phyloP scores from a whole-genome alignment of 1,140 invertebrate genomes.

The Bombus picipes region DNA sequence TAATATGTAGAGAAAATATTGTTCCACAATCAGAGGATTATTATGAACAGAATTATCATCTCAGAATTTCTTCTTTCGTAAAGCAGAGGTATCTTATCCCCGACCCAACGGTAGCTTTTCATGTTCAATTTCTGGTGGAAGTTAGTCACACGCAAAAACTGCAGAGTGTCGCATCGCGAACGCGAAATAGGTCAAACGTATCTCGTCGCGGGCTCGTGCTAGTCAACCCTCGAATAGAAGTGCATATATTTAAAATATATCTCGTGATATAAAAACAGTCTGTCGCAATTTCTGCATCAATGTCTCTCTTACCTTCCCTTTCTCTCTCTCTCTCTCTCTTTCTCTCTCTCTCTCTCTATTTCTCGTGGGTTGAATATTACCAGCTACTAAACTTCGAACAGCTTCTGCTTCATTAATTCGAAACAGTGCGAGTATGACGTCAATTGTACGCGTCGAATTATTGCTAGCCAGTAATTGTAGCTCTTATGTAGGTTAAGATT shows the following conservation, averaged over 20 bases:
- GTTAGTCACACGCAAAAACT: constrained; percentile 30
- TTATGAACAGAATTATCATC: neutral
- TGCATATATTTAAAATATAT: constrained; percentile 39
- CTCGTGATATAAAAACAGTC: neutral
- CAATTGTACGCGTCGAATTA: constrained; percentile 20
- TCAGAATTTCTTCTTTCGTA: no score
- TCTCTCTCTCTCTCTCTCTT: neutral
- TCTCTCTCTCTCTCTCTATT: neutral
- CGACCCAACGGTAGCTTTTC: no score
- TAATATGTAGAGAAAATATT: no score
- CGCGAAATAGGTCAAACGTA: constrained; percentile 29
- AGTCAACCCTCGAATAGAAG: constrained; percentile 7
- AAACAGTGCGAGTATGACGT: constrained; percentile 33
- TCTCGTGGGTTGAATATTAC: neutral
- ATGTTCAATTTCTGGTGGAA: constrained; percentile 4
- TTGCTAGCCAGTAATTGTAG: neutral
- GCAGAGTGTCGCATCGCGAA: constrained; percentile 9
- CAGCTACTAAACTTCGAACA: constrained; percentile 16
- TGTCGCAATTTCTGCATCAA: neutral
- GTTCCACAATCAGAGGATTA: neutral
- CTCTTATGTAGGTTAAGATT: neutral
- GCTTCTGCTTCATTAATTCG: constrained; percentile 40
- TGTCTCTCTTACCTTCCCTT: neutral
- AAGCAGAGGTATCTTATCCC: neutral
- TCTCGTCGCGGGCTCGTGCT: neutral